Evolutionary conservation across 2,113 vertebrate species (phyloP).

Genomic region (Myocastor coypus): DNA sequence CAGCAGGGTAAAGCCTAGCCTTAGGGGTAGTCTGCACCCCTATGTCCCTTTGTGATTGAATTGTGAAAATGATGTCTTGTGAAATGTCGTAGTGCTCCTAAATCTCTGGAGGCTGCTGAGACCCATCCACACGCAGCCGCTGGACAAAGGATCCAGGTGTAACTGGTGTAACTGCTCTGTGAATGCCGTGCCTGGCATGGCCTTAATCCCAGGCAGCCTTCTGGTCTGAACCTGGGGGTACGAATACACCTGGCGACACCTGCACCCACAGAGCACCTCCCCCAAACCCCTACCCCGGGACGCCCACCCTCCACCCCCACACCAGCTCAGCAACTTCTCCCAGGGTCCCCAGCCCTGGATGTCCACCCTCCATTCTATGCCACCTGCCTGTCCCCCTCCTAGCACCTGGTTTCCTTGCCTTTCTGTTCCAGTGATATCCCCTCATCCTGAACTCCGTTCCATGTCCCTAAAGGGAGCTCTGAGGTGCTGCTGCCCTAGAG

Average conservation of each 20-base stretch:
- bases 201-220: not conserved
- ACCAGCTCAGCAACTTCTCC: too few species aligned
- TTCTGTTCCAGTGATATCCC: not conserved
- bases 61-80: fast-evolving
- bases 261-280: too few species aligned
- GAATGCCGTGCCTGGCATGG: not conserved
- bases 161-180: not conserved
- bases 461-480: not conserved
- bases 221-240: not conserved
- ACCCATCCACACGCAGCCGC: not conserved
- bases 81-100: not conserved
- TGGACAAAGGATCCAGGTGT: fast-evolving
- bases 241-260: too few species aligned
- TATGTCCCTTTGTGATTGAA: too few species aligned
- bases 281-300: not conserved
- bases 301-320: not conserved
- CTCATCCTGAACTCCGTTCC: not conserved
- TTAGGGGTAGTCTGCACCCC: too few species aligned
- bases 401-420: not conserved
- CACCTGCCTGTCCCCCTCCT: not conserved
- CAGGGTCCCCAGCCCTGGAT: not conserved
- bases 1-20: not conserved
- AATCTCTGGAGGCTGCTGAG: too few species aligned
- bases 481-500: too few species aligned
- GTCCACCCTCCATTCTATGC: not conserved